Evolutionary conservation across 2,888 invertebrate genomes (phyloP).

Genomic region (Mesochorus sp.): DNA sequence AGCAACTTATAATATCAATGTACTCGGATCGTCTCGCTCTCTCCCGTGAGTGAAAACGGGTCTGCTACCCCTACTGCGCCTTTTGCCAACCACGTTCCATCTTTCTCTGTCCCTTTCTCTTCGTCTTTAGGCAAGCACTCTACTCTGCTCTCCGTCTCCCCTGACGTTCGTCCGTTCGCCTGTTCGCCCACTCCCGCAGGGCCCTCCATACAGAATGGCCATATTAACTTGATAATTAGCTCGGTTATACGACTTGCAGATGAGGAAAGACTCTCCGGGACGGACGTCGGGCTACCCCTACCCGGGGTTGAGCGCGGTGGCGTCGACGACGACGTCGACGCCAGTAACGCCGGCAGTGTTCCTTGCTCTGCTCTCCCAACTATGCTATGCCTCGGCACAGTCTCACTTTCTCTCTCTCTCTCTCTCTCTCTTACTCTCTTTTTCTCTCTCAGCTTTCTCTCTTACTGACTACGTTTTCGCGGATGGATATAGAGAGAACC

Average conservation of each 20-base stretch:
- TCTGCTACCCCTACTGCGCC: constrained; percentile 69
- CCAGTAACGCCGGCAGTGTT: constrained; percentile 74
- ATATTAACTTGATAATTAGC: constrained; percentile 96
- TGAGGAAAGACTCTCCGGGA: constrained; percentile 85
- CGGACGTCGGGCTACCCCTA: constrained; percentile 82
- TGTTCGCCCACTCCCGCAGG: constrained; percentile 81
- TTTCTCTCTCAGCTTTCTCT: constrained; percentile 26
- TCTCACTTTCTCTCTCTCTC: constrained; percentile 46
- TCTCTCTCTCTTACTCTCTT: constrained; percentile 23
- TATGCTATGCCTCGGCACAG: constrained; percentile 78
- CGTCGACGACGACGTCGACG: constrained; percentile 66
- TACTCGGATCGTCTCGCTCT: constrained; percentile 82
- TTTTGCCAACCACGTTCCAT: constrained; percentile 48
- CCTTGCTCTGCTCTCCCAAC: constrained; percentile 78
- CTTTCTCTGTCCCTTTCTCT: constrained; percentile 50
- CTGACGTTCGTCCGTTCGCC: constrained; percentile 62
- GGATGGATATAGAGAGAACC: constrained; percentile 79
- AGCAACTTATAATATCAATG: constrained; percentile 89
- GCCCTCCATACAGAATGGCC: constrained; percentile 89
- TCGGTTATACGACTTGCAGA: constrained; percentile 95
- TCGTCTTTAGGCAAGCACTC: constrained; percentile 29
- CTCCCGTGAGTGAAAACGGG: constrained; percentile 65
- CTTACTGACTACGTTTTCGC: constrained; percentile 72
- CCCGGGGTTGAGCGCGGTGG: constrained; percentile 77
- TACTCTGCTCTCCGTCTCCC: constrained; percentile 51